Conservation (phyloP, 1,140 invertebrate genomes). For the Andrena cerasifolii region DNA sequence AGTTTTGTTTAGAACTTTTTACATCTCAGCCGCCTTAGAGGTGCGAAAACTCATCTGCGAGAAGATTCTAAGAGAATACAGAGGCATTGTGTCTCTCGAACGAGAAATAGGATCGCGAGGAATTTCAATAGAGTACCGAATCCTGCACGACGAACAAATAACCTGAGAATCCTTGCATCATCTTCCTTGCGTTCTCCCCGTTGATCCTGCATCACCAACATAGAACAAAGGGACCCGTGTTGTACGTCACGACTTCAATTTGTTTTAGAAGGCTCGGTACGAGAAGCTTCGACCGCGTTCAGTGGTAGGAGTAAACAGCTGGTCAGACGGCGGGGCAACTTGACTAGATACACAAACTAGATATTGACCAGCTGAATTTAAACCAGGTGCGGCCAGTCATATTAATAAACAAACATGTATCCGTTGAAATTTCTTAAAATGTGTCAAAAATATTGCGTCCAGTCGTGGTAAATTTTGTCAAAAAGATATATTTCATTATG, state of each 20-base stretch:
- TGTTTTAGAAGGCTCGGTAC: slow-evolving; percentile 20
- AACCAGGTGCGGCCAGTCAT: neutral
- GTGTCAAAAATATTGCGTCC: no score
- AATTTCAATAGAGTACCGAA: neutral
- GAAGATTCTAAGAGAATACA: no score
- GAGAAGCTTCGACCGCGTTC: neutral
- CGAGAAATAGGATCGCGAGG: neutral
- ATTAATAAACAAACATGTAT: no score
- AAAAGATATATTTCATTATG: no score
- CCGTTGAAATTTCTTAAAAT: no score
- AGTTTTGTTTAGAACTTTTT: neutral
- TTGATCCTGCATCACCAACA: slow-evolving; percentile 2
- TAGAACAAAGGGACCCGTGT: slow-evolving; percentile 28
- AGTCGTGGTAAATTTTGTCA: no score
- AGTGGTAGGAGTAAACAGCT: slow-evolving; percentile 38
- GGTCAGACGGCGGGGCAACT: slow-evolving; percentile 28
- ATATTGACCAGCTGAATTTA: neutral
- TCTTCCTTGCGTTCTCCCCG: neutral
- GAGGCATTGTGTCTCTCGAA: neutral
- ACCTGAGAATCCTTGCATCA: neutral
- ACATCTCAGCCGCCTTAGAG: neutral
- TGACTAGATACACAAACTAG: neutral
- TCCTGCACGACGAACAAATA: neutral
- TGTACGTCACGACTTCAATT: slow-evolving; percentile 36
- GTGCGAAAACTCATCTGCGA: neutral